Base-by-base conservation (phyloP, 2,797 vertebrate genomes). In the Pangasius krempfi region DNA sequence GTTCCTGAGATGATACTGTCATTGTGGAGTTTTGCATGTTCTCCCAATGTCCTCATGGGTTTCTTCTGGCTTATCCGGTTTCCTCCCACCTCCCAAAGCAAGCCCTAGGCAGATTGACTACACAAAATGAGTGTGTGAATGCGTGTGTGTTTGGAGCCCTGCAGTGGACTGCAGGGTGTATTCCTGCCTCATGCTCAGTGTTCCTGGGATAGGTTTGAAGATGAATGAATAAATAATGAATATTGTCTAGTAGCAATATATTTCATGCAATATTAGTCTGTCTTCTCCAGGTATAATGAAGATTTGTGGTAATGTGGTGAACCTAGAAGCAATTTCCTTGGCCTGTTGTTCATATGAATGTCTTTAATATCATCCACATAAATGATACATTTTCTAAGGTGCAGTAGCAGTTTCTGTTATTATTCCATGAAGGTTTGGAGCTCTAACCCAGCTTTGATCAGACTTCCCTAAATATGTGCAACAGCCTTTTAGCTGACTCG, bases 251-350 rank as follows among this genome's bases (percentile, higher is more conserved):
- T 33, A 81, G 78, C 54, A 37, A 58, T 81, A 81, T 81, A 60
- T 37, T 58, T 37, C 4, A 58, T 81, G 33, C 20, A 25, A 58
- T 62, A 44, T 82, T 82, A 82, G 58, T 50, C 30, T 37, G 54
- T 58, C 33, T 27, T 62, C 30, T 81, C 54, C 14, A 60, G 79
- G 54, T 81, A 62, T 82, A 60, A 82, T 88, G 68, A 84, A 64
- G 87, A 88, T 84, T 44, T 83, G 68, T 62, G 75, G n/a, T 54
- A 37, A 54, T 66, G n/a, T 52, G 25, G 76, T 54, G n/a, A 66
- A 54, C 62, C 76, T 81, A 14, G 76, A 84, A 75, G 80, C 68
- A 72, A 18, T 75, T 75, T 83, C 37, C 68, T 50, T 88, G 87
- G 81, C 80, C 13, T 60, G 33, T 27, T 82, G 79, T 82, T 82